Base-by-base conservation (phyloP, 1,140 invertebrate genomes). In the Cotesia chilonis region DNA sequence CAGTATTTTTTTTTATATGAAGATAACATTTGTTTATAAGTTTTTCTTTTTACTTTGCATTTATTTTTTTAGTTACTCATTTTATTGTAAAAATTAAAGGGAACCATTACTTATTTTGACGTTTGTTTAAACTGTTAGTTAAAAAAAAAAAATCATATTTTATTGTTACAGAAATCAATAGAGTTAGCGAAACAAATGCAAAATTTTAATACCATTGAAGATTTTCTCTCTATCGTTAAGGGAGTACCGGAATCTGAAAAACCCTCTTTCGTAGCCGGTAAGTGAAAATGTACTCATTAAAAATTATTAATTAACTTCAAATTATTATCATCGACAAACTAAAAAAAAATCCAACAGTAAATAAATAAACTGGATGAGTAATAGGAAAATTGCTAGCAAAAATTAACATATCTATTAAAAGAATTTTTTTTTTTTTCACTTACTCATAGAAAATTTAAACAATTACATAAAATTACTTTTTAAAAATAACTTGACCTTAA, bases 211-310 rank as follows among this genome's bases (percentile, higher is more conserved):
- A 20, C 68, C 10, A 1, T 69, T 28, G 68, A 69, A 20, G 55
- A 69, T 47, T 60, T 69, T 59, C 37, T 60, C 3, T 20, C 41
- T 20, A 60, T 69, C 9, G 7, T 69, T 2, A 14, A 20, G 17
- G 68, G 68, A 20, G 14, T 61, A 6, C 68, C 68, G 54, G 68
- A 69, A 0, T 36, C 28, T n/a, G 68, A 69, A 51, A 41, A 9
- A 12, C 10, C 17, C 3, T 10, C 17, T 14, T n/a, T 9, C 37
- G 47, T 69, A 14, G 35, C 10, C 4, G 60, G 68, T 69, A 60
- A 69, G 68, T 69, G 7, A 14, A 69, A n/a, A 12, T 17, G 36
- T 41, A 59, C 28, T 59, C 14, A 4, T 12, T 4, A 38, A 4
- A 5, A 37, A 41, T 47, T 47, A 36, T 28, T 35, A 20, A 28